Evolutionary conservation across 2,113 vertebrate species (phyloP).

Genomic region (Varanus salvator): DNA sequence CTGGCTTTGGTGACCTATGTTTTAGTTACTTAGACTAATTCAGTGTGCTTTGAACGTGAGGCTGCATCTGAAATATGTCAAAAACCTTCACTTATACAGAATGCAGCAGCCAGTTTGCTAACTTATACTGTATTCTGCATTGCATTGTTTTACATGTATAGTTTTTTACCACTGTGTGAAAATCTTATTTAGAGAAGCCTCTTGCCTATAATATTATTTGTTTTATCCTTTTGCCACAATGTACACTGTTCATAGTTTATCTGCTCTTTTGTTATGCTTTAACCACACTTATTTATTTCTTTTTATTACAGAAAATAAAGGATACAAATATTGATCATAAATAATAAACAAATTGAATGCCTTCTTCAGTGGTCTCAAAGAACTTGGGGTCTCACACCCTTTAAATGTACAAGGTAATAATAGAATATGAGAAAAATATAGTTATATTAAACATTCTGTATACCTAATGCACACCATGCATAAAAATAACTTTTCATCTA

Average conservation of each 20-base stretch:
- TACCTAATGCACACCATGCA: background rate
- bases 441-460: background rate
- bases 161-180: background rate
- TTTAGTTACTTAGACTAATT: background rate
- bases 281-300: no score
- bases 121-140: background rate
- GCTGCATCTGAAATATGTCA: background rate
- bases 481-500: background rate
- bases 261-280: background rate
- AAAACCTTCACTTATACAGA: background rate
- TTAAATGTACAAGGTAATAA: background rate
- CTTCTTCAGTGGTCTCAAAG: no score
- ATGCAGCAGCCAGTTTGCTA: background rate
- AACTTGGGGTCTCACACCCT: background rate
- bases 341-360: no score
- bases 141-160: background rate
- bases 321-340: no score
- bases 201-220: background rate
- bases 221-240: background rate
- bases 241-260: background rate
- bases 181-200: no score
- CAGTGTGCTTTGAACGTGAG: background rate
- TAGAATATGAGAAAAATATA: background rate
- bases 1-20: background rate
- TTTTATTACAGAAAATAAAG: no score